A percentile compares a stretch with the other conserved stretches of the same genome.
Conservation (phyloP, 2,113 vertebrate genomes). For the Mobula hypostoma region DNA sequence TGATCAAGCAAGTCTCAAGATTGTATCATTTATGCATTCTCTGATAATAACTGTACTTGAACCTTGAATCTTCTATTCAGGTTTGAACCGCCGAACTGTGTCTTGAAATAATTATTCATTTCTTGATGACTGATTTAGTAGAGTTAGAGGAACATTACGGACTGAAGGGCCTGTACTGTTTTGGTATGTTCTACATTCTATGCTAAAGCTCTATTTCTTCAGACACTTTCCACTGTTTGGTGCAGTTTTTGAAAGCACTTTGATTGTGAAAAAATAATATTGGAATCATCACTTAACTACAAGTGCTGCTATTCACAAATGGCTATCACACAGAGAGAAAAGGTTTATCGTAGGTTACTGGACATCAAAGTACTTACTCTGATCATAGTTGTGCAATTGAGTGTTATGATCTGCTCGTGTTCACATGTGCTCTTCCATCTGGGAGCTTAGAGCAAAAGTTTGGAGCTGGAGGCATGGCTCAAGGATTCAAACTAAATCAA, state of each 20-base stretch:
- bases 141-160: neutral
- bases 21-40: too few species aligned
- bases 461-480: neutral
- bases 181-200: too few species aligned
- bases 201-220: neutral
- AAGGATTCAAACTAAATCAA: neutral
- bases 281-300: neutral
- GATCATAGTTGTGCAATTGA: neutral
- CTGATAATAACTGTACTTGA: too few species aligned
- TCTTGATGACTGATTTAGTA: neutral
- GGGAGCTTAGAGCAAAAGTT: neutral
- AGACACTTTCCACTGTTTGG: neutral
- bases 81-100: neutral
- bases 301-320: neutral
- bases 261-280: neutral
- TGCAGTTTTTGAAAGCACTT: neutral
- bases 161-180: neutral
- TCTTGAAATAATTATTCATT: neutral
- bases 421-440: neutral
- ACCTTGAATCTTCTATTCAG: neutral
- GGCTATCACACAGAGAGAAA: neutral
- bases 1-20: too few species aligned
- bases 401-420: neutral
- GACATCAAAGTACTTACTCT: neutral
- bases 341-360: neutral